Base-by-base conservation (phyloP, 2,888 invertebrate species). In the Mesopsocus fuscifrons region DNA sequence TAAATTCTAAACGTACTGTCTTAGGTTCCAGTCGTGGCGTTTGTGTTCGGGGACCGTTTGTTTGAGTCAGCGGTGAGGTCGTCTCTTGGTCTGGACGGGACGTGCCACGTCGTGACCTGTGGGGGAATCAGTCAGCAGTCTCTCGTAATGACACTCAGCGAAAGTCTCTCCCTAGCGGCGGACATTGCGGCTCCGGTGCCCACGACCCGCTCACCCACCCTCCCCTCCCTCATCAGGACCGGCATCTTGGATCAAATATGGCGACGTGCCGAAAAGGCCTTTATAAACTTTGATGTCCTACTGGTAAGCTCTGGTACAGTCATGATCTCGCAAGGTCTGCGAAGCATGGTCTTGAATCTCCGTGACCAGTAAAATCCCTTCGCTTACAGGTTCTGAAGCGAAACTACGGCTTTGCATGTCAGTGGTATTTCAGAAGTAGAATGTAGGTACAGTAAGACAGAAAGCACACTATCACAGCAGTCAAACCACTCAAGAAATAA, bases 271-370 rank as follows among this genome's bases (percentile, higher is more conserved):
- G 38, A 38, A 5, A 38, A 13, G 6, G 21, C 20, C 18, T 18
- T 38, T 9, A 20, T 20, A 18, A 18, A 38, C 20, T 38, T 18
- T 17, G 21, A 38, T 20, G 20, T 38, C 11, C 17, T 38, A 18
- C 21, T 38, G 38, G 38, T 38, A 5, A 38, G 38, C 5, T 26
- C 26, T n/a, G n/a, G n/a, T n/a, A n/a, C n/a, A n/a, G n/a, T n/a
- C n/a, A n/a, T n/a, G n/a, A n/a, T n/a, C n/a, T n/a, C n/a, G n/a
- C n/a, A n/a, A n/a, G n/a, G n/a, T n/a, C n/a, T n/a, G n/a, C n/a
- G n/a, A n/a, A n/a, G n/a, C n/a, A n/a, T n/a, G n/a, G n/a, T n/a
- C n/a, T n/a, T n/a, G n/a, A n/a, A n/a, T n/a, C n/a, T n/a, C n/a
- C n/a, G n/a, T n/a, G n/a, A n/a, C n/a, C n/a, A n/a, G n/a, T n/a